Base-by-base conservation (phyloP, 2,888 invertebrate species). In the Oscheius myriophilus region DNA sequence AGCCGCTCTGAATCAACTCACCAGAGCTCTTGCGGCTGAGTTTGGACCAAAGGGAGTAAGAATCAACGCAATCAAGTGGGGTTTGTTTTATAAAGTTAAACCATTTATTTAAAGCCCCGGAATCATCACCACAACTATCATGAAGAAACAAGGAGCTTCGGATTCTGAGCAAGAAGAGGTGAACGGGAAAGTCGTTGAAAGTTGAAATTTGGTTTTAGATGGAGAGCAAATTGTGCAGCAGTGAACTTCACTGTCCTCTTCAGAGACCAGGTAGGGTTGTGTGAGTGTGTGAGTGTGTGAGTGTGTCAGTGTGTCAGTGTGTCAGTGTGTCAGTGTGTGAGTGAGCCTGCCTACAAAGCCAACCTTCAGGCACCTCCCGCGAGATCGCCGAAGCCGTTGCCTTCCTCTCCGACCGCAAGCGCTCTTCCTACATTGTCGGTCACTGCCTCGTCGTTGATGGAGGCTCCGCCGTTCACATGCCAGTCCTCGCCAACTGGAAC, bases 1-100 rank as follows among this genome's bases (percentile, higher is more conserved):
- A 89, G 91, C 94, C 51, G 93, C 95, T 25, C 90, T 96, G 0
- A 96, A 97, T 88, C 96, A 96, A 87, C 91, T 97, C 74, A 97
- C 96, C 0, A 90, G 92, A 80, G 95, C 95, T 87, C 91, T 92
- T 1, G 96, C 96, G 3, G 88, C 97, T 70, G 96, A 89, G 73
- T 71, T 89, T 69, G 89, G 88, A 12, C 77, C 87, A 7, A 85
- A 87, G 67, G 84, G 87, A 62, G 93, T 95, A 0, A 89, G 95
- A 71, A 94, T 94, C 0, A 96, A 96, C 87, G 91, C 92, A 78
- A 94, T 95, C 0, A 95, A 95, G 87, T 87, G 75, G 72, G 86
- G 58, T 26, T 6, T 12, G 42, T 14, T 21, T n/a, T 1, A 16
- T 1, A 41, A n/a, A 7, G 25, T 16, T 42, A 33, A 43, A 18